Evolutionary conservation across 2,888 invertebrate species (phyloP).

Genomic region (Leptinotarsa juncta): DNA sequence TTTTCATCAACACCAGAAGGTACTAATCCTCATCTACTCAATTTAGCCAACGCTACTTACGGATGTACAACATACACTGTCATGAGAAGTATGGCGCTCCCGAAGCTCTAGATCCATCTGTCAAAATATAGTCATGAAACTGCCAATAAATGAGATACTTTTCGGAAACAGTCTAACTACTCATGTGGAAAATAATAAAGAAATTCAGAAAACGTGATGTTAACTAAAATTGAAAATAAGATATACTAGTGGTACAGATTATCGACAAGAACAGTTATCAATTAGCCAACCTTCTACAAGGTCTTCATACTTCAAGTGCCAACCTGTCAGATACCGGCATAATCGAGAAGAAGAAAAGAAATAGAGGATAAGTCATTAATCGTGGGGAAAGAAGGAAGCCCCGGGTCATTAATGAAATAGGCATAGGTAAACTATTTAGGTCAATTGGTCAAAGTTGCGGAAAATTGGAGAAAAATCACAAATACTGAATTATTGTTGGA

Average conservation of each 20-base stretch:
- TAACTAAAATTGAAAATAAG: conserved; percentile 69
- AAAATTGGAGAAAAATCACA: not conserved
- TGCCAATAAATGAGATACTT: conserved; percentile 14
- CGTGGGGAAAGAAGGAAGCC: not conserved
- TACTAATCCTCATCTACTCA: not conserved
- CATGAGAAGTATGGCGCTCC: conserved; percentile 3
- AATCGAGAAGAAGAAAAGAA: not conserved
- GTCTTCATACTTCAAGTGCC: not conserved
- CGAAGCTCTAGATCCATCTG: not conserved
- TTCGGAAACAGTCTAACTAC: conserved; percentile 24
- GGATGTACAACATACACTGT: conserved; percentile 14
- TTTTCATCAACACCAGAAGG: conserved; percentile 7
- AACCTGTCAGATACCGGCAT: not conserved
- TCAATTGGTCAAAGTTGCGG: not conserved
- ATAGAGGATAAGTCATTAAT: not conserved
- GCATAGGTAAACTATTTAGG: not conserved
- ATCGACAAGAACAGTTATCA: no score
- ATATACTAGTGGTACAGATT: not conserved
- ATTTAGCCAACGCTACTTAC: conserved; percentile 1
- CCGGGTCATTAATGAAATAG: not conserved
- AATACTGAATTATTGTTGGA: not conserved
- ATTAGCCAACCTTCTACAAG: not conserved
- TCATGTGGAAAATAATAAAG: conserved; percentile 13
- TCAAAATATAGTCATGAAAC: conserved; percentile 10
- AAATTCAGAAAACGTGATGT: conserved; percentile 60